Evolutionary conservation across 2,888 invertebrate genomes (phyloP), one percentile per base, ranked within the genome.

Genomic region (Herminia tarsipennalis): DNA sequence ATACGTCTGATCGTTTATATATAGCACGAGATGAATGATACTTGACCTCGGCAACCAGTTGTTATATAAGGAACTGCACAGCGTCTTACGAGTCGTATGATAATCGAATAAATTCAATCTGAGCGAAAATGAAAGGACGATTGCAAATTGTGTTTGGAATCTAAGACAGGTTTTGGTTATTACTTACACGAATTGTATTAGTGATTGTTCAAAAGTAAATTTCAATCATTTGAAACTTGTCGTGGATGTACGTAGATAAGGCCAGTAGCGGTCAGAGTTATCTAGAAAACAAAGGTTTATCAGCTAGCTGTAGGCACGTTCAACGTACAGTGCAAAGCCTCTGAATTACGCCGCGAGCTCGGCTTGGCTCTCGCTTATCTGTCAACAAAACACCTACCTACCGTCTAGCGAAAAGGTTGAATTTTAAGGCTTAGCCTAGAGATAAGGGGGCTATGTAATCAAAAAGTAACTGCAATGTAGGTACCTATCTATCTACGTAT

Each of bases 311-410:
- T 73, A 75, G 76, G 81, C 81, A 81, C 79, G 83, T 78, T 76
- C 71, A 53, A 25, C 78, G 82, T 78, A 76, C 70, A 55, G 64
- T 56, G 76, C 69, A 74, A 83, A 81, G 76, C 78, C 76, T 73
- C 66, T 68, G 81, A 80, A 83, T 83, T 82, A 81, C 76, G 71
- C 66, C 66, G 73, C 58, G 59, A 59, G 52, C 54, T 59, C 67
- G 69, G 69, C 74, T 86, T 85, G 87, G 84, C 86, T 68, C 60
- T 57, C 50, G 64, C 81, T 88, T 87, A 88, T 88, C 87, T 83
- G 73, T 80, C 82, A 81, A 81, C 83, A 79, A 79, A 81, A 80
- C 70, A 76, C 60, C 73, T 71, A 78, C 65, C 77, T 66, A 66
- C 64, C 69, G 71, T 64, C 64, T 69, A 56, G 35, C 33, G 49